A percentile compares a stretch with the other conserved stretches of the same genome.
phyloP scores from a whole-genome alignment of 2,888 invertebrate genomes.

The Melipona bicolor region DNA sequence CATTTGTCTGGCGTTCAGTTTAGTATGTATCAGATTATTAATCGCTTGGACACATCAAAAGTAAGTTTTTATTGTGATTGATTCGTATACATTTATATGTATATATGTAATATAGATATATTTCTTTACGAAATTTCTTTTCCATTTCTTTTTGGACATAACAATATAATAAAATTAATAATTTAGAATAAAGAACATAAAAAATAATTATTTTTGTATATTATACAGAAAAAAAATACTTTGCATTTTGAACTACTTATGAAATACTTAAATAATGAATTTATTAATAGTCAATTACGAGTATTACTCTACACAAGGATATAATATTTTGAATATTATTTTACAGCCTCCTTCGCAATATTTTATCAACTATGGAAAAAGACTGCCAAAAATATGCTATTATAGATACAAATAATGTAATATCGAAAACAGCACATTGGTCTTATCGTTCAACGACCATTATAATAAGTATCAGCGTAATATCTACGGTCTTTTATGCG shows the following conservation, averaged over 20 bases:
- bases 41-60: constrained; percentile 35
- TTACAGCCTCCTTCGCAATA: constrained; percentile 35
- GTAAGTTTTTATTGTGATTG: constrained; percentile 17
- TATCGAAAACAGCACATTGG: constrained; percentile 23
- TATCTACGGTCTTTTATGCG: constrained; percentile 26
- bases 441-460: constrained; percentile 45
- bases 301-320: neutral
- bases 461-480: constrained; percentile 28
- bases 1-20: constrained; percentile 30
- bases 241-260: no score
- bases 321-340: neutral
- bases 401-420: constrained; percentile 16
- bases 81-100: neutral
- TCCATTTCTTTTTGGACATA: neutral
- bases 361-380: constrained; percentile 46
- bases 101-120: neutral
- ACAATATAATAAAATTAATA: neutral
- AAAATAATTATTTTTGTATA: neutral
- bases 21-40: constrained; percentile 39
- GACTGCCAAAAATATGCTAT: constrained; percentile 45
- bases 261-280: neutral
- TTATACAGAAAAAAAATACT: no score
- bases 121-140: neutral
- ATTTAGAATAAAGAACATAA: neutral
- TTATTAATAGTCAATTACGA: neutral